Percentiles rank a stretch among this genome's conserved stretches.
Conservation (phyloP, 53 echinoderm and acorn worm genomes). For the Patiria pectinifera region DNA sequence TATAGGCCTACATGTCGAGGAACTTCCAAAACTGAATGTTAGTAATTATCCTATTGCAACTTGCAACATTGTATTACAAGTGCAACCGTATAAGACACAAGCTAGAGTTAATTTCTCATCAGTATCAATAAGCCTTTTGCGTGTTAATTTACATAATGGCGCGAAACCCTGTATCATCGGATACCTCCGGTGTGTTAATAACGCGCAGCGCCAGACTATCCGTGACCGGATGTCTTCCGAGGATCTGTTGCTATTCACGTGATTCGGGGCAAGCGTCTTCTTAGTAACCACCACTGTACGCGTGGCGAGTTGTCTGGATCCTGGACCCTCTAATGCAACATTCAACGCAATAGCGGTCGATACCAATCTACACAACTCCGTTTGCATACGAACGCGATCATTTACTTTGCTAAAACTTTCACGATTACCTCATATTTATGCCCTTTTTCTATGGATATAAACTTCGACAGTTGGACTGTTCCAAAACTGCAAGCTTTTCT, state of each 20-base stretch:
- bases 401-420: background rate
- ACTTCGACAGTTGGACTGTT: background rate
- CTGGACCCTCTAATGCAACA: background rate
- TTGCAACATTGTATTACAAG: too few species aligned
- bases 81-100: too few species aligned
- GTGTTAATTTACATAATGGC: constrained; percentile 8
- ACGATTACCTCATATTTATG: background rate
- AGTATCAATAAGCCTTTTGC: background rate
- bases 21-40: too few species aligned
- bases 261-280: constrained; percentile 25
- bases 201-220: constrained; percentile 29
- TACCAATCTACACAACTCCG: background rate
- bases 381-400: background rate
- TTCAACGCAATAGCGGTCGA: background rate
- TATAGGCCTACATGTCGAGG: too few species aligned
- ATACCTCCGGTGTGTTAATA: background rate
- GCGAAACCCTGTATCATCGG: constrained; percentile 8
- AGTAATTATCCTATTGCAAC: too few species aligned
- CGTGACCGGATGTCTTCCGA: constrained; percentile 18
- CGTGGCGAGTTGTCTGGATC: constrained; percentile 13
- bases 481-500: background rate
- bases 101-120: too few species aligned
- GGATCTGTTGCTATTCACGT: constrained; percentile 6
- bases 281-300: constrained; percentile 11
- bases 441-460: background rate